Evolutionary conservation across 1,140 invertebrate species (phyloP).

Genomic region (Melanaphis sacchari): DNA sequence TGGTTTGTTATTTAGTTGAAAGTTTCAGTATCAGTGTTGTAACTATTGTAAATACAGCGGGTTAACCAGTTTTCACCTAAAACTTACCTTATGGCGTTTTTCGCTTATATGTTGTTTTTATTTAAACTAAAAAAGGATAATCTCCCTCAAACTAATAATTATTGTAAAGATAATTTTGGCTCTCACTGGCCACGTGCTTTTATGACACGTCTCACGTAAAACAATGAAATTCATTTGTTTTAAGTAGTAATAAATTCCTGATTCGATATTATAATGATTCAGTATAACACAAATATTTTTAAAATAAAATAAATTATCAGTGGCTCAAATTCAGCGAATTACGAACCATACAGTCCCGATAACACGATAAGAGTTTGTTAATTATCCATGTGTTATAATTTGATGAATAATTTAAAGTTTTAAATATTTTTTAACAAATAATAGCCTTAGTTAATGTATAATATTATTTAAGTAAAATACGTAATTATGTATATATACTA

Average conservation of each 20-base stretch:
- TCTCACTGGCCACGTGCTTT: no score
- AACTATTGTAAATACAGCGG: neutral
- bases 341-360: no score
- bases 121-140: neutral
- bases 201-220: no score
- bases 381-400: no score
- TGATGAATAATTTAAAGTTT: no score
- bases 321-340: no score
- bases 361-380: neutral
- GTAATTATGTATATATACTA: neutral
- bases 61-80: neutral
- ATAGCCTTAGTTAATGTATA: neutral
- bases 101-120: neutral
- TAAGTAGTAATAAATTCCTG: no score
- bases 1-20: neutral
- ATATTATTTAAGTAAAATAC: neutral
- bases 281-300: no score
- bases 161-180: neutral
- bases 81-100: neutral
- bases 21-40: neutral
- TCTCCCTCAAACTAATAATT: neutral
- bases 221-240: no score
- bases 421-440: neutral
- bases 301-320: no score
- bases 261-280: no score